Evolutionary conservation across 2,797 vertebrate species (phyloP), one percentile per base, ranked within the genome.

Genomic region (Arctocebus calabarensis): DNA sequence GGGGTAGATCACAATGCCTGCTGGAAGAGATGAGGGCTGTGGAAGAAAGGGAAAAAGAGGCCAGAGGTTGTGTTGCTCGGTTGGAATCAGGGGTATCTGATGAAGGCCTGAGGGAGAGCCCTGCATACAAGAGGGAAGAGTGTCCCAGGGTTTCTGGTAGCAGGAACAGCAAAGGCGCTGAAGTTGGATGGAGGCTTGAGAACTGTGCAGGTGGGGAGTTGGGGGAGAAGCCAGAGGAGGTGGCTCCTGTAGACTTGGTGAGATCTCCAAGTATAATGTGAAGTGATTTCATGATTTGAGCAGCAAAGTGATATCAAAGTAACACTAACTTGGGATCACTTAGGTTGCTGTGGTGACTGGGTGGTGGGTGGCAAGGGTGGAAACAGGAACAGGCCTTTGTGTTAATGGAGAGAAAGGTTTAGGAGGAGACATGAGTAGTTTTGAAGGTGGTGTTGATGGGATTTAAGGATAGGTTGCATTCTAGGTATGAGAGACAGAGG

Each of bases 201-300:
- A 20, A 17, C 32, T 9, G 2, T 19, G 0, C 6, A 2, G 27
- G 32, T n/a, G 61, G 4, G 6, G 8, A 19, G n/a, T 23, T 68
- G 32, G 73, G 1, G 25, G 29, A 6, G 25, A 61, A 57, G 2
- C 25, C 61, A 9, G 13, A 32, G 29, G 43, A 40, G 8, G 7
- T 10, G 4, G 29, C 16, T 66, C 13, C 10, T 1, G 16, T 19
- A 57, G 43, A n/a, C 29, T 0, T 23, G 9, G 0, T 1, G 5
- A 52, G 68, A 3, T 0, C 0, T 45, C 1, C 1, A 0, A 0
- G 66, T 59, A 23, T 40, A 27, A 3, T 0, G 3, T 75, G 52
- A 17, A 37, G 5, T 6, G 19, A 7, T 1, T 32, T 40, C 17
- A 0, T 29, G 55, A 25, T 23, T 52, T 16, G 14, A 77, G 11